Base-by-base conservation (phyloP, 2,113 vertebrate species). In the Leiothrix lutea region DNA sequence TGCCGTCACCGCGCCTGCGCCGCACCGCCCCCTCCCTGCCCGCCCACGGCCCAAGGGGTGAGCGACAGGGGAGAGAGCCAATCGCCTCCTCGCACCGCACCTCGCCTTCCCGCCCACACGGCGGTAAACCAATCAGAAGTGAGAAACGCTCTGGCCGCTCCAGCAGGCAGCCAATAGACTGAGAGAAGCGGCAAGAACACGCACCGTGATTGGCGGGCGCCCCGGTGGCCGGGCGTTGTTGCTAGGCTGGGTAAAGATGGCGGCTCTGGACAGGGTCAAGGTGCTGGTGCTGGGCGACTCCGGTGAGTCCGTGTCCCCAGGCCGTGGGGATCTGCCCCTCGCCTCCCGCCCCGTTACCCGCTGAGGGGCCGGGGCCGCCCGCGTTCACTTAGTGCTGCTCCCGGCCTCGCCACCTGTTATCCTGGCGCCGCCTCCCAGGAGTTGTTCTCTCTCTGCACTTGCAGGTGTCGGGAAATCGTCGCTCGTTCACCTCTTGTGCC, bases 401-500 rank as follows among this genome's bases (percentile, higher is more conserved):
- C 8, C 2, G 40, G 61, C 51, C 36, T 18, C 6, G 11, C 25
- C 9, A 2, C 23, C 35, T 13, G 23, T 45, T 24, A 29, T 1
- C 40, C 11, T 12, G 6, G 45, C 14, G 2, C 9, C 44, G 4
- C n/a, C 20, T 24, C 42, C 4, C 23, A 26, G 50, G 5, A n/a
- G 7, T 2, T 35, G 26, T 42, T 40, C 10, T 81, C 8, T 92
- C 13, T 91, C 12, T 95, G 6, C 92, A 0, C 88, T 96, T 94
- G 28, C 95, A 99, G 99, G 99, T 92, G 99, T 99, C 25, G 99
- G 99, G 1, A 99, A 99, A 24, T 99, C 99, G 9, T 99, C 99
- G 11, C 98, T 99, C 53, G 99, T 99, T 79, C 99, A 99, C 93
- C 98, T 99, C 56, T 85, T 99, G 1, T 99, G 99, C 95, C 99